These are phyloP conservation scores for Chondrosia reniformis DNA, from an alignment of 37 sponge, comb jelly and placozoan genomes.

Conservation along the genomic window DNA sequence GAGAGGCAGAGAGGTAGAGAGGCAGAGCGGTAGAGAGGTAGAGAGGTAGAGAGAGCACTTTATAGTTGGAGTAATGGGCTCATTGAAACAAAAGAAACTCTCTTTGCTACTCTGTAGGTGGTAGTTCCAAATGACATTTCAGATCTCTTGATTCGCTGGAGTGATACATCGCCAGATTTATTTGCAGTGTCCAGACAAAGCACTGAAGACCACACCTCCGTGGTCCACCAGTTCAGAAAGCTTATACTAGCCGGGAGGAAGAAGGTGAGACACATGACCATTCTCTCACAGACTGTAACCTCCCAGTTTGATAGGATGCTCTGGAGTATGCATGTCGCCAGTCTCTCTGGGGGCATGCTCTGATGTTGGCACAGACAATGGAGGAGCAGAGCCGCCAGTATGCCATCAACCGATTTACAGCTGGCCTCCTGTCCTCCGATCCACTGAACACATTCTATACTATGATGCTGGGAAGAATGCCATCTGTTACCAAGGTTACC, in stretches of 20 bases:
- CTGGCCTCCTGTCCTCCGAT: slow-evolving; percentile 60
- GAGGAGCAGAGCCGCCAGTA: slow-evolving; percentile 78
- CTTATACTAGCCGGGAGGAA: slow-evolving; percentile 62
- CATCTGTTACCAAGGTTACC: slow-evolving; percentile 34
- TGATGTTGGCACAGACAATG: slow-evolving; percentile 71
- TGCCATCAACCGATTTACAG: slow-evolving; percentile 77
- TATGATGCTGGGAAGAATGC: slow-evolving; percentile 59
- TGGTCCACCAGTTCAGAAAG: slow-evolving; percentile 36
- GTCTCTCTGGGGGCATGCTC: slow-evolving; percentile 74
- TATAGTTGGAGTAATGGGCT: too few relatives aligned
- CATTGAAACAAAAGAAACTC: not conserved
- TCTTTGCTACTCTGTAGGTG: slow-evolving; percentile 7
- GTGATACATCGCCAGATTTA: not conserved
- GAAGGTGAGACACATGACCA: slow-evolving; percentile 25
- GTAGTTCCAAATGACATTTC: slow-evolving; percentile 53
- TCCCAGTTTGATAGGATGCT: slow-evolving; percentile 40
- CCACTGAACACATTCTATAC: slow-evolving; percentile 81
- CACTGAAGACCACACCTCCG: slow-evolving; percentile 14
- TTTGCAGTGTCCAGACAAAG: slow-evolving; percentile 13
- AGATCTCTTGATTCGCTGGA: slow-evolving; percentile 49
- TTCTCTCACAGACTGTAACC: too few relatives aligned
- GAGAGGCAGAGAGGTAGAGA: too few relatives aligned
- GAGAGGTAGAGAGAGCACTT: too few relatives aligned
- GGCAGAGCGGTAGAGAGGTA: too few relatives aligned
- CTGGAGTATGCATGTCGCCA: slow-evolving; percentile 50